phyloP scores from a whole-genome alignment of 2,888 invertebrate species.

The Lithodes maja region DNA sequence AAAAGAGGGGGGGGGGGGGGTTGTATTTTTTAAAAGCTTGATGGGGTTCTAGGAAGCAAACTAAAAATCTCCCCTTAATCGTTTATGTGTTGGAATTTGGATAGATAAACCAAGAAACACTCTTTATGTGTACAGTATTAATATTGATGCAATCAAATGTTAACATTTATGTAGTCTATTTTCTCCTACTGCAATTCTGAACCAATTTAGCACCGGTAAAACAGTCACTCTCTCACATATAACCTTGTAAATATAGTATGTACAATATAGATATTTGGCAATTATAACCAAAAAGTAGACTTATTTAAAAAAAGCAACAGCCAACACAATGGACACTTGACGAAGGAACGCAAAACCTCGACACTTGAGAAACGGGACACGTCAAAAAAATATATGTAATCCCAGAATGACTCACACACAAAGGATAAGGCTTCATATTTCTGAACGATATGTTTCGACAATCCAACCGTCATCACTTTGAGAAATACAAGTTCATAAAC shows the following conservation, averaged over 20 bases:
- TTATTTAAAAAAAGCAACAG: slow-evolving; percentile 39
- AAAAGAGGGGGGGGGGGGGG: too few relatives aligned
- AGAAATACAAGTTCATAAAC: slow-evolving; percentile 15
- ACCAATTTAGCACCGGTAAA: slow-evolving; percentile 64
- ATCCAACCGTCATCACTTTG: slow-evolving; percentile 68
- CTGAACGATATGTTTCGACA: slow-evolving; percentile 67
- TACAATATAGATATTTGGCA: slow-evolving; percentile 59
- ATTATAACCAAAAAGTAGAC: slow-evolving; percentile 27
- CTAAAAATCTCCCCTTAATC: too few relatives aligned
- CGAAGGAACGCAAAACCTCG: slow-evolving; percentile 5
- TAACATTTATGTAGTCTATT: too few relatives aligned
- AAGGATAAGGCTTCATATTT: slow-evolving; percentile 66
- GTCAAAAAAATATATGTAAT: not conserved
- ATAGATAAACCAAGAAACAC: too few relatives aligned
- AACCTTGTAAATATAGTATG: slow-evolving; percentile 59
- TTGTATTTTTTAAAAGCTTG: too few relatives aligned
- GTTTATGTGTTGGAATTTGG: too few relatives aligned
- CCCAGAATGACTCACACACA: slow-evolving; percentile 36
- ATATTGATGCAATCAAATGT: too few relatives aligned
- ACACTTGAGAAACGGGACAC: not conserved
- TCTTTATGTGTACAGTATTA: too few relatives aligned
- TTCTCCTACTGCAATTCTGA: slow-evolving; percentile 23
- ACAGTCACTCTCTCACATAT: slow-evolving; percentile 56
- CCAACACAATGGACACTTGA: not conserved
- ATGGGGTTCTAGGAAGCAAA: too few relatives aligned